These are phyloP conservation scores for Merodon equestris DNA, from an alignment of 2,888 invertebrate genomes.

Conservation along the genomic window DNA sequence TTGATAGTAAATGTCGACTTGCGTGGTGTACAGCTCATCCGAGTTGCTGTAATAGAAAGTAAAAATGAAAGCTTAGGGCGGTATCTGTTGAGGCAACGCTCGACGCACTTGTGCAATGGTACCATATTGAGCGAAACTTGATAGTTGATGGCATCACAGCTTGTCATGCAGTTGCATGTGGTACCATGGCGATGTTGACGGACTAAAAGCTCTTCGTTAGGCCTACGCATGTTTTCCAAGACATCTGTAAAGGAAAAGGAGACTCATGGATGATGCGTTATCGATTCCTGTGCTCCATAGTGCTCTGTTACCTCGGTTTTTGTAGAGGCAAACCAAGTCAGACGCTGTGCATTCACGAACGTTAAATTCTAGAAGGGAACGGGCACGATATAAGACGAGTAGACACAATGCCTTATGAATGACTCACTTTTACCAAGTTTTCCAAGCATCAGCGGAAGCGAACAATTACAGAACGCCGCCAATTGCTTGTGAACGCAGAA, in stretches of 20 bases:
- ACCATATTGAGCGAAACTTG: constrained; percentile 70
- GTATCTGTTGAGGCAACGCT: neutral
- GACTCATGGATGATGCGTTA: too few species aligned
- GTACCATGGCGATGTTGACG: constrained; percentile 72
- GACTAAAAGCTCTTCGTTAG: constrained; percentile 70
- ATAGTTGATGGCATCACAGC: constrained; percentile 72
- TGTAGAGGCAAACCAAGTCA: constrained; percentile 73
- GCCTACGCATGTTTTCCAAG: constrained; percentile 70
- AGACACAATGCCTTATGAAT: too few species aligned
- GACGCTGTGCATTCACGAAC: constrained; percentile 71
- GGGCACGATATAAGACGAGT: too few species aligned
- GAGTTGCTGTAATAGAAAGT: constrained; percentile 39
- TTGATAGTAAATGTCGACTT: constrained; percentile 76
- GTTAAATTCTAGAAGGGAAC: constrained; percentile 55
- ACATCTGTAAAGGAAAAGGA: constrained; percentile 66
- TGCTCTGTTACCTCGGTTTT: constrained; percentile 71
- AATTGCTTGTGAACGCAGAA: constrained; percentile 73
- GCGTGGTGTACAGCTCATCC: constrained; percentile 57
- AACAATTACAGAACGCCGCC: constrained; percentile 73
- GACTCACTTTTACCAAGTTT: neutral
- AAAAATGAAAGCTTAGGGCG: neutral
- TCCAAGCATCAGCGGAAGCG: constrained; percentile 72
- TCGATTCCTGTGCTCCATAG: too few species aligned
- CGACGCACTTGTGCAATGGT: constrained; percentile 51
- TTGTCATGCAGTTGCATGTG: constrained; percentile 73